Evolutionary conservation across 2,888 invertebrate genomes (phyloP), one percentile per base, ranked within the genome.

Genomic region (Drosophila siamana): DNA sequence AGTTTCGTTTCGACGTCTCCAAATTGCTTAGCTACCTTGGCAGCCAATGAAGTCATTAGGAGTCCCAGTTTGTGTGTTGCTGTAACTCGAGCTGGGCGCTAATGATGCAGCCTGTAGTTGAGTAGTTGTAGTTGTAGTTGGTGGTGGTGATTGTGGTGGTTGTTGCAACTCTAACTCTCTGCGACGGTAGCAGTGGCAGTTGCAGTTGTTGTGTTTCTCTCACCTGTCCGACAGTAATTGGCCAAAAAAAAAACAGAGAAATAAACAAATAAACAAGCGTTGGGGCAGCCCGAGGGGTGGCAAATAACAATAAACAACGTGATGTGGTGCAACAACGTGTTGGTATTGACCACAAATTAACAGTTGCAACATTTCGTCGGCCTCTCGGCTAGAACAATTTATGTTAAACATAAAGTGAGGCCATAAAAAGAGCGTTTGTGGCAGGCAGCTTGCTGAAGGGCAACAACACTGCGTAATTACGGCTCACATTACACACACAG

Each of bases 301-400:
- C 16, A 24, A 61, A 60, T 22, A 54, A 63, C 52, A 63, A 50
- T 30, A 65, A 65, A 54, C 36, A 65, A 60, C 41, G n/a, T n/a
- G 36, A 36, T 56, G 52, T 26, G 46, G 19, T 19, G 19, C 19
- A 19, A 19, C 50, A 66, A 55, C 68, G 54, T 78, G 69, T 73
- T 74, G 69, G 74, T 87, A 84, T 84, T 88, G 83, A 89, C 89
- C 83, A 84, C 89, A 84, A 84, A 88, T 84, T 84, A 84, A 89
- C 87, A 84, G 83, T 84, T 88, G 83, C 72, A 88, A 71, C 86
- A 79, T 41, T n/a, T 28, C 38, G 55, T 46, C 52, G 43, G 22
- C 22, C 61, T 62, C 55, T 65, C 26, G 65, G 73, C 69, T 68
- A 79, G 77, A 77, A 77, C 80, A 67, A 65, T 64, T 75, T 71